phyloP scores from a whole-genome alignment of 1,140 invertebrate species.

The Armadillidium nasatum region DNA sequence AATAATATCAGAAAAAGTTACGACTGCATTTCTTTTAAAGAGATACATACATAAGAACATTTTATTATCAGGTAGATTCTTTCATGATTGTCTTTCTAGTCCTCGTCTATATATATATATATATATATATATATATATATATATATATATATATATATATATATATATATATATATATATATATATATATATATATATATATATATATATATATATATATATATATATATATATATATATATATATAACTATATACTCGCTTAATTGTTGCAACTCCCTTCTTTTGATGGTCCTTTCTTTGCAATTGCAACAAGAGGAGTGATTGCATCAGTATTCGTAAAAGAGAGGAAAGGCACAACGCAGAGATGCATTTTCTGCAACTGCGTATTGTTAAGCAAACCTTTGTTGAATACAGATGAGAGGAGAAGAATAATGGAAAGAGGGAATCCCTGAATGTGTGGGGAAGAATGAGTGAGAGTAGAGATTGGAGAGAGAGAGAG shows the following conservation, averaged over 20 bases:
- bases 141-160: too few relatives aligned
- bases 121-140: too few relatives aligned
- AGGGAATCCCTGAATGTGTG: too few relatives aligned
- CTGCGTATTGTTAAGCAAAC: not conserved
- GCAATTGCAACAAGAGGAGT: constrained; percentile 1
- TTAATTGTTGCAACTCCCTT: not conserved
- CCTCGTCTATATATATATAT: too few relatives aligned
- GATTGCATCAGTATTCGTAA: constrained; percentile 10
- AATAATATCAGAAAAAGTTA: too few relatives aligned
- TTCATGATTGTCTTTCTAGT: too few relatives aligned
- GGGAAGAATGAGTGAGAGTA: too few relatives aligned
- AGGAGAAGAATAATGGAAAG: not conserved
- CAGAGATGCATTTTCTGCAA: constrained; percentile 6
- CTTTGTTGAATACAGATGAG: constrained; percentile 3
- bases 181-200: not conserved
- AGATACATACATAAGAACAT: too few relatives aligned
- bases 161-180: constrained; percentile 6
- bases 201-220: not conserved
- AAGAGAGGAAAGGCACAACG: not conserved
- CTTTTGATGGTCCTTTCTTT: not conserved
- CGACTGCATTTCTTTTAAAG: too few relatives aligned
- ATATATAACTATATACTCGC: not conserved
- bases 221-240: not conserved
- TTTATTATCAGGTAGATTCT: too few relatives aligned
- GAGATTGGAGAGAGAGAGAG: too few relatives aligned